phyloP scores from a whole-genome alignment of 2,113 vertebrate species.

The Pogonocichla stellata region DNA sequence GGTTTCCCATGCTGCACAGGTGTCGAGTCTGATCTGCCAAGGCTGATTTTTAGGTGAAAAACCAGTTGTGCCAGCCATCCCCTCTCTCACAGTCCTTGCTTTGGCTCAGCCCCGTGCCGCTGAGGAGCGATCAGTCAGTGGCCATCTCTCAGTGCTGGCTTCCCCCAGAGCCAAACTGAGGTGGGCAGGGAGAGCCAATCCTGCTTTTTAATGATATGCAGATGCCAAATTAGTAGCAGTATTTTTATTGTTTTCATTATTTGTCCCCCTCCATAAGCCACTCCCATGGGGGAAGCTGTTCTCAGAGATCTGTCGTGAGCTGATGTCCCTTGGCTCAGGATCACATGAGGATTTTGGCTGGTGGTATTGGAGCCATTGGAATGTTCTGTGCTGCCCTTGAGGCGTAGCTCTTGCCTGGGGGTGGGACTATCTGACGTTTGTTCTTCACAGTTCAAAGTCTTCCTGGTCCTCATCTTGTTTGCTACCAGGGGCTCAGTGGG shows the following conservation, averaged over 20 bases:
- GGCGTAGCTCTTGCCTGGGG: background rate
- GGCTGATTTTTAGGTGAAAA: background rate
- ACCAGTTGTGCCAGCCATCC: accelerated
- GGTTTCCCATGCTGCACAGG: accelerated
- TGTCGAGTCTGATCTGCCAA: background rate
- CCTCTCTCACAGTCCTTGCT: background rate
- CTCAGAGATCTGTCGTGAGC: background rate
- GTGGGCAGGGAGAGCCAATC: background rate
- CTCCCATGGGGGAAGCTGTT: background rate
- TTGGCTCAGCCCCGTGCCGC: accelerated
- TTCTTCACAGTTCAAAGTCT: background rate
- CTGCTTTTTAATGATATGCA: background rate
- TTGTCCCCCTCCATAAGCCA: background rate
- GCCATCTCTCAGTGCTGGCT: background rate
- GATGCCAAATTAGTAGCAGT: background rate
- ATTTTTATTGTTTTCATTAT: background rate
- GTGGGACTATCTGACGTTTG: background rate
- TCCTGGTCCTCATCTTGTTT: background rate
- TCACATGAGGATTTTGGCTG: background rate
- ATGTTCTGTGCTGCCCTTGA: background rate
- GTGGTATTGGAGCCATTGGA: accelerated
- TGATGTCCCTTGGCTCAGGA: background rate
- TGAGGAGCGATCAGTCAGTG: accelerated
- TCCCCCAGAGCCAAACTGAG: background rate
- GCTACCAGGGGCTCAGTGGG: accelerated